These are phyloP conservation scores for Florisuga fusca DNA, from an alignment of 2,797 vertebrate species.

Conservation along the genomic window DNA sequence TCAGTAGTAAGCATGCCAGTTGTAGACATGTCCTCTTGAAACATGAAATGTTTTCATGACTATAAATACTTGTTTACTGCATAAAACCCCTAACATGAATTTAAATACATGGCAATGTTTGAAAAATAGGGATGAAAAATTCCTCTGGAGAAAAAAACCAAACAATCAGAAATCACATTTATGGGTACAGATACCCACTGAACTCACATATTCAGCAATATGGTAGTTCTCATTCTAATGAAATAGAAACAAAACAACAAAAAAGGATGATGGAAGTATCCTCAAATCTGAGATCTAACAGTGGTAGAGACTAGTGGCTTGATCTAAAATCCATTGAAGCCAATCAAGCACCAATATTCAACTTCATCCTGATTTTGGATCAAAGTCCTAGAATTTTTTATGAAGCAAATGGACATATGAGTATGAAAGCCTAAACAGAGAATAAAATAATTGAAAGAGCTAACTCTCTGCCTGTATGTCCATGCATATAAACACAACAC, in stretches of 20 bases:
- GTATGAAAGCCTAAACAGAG: conserved; percentile 50
- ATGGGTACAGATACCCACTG: neutral
- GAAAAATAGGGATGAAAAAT: conserved; percentile 10
- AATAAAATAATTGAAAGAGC: conserved; percentile 48
- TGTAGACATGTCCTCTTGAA: conserved; percentile 27
- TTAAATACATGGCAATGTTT: conserved; percentile 12
- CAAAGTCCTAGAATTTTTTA: conserved; percentile 20
- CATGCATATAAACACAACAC: conserved; percentile 33
- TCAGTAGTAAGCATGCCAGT: conserved; percentile 50
- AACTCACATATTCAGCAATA: conserved; percentile 66
- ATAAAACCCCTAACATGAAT: conserved; percentile 33
- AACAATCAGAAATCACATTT: conserved; percentile 11
- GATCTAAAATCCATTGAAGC: conserved; percentile 53
- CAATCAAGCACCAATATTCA: neutral
- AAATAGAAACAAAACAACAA: conserved; percentile 19
- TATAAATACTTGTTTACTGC: conserved; percentile 33
- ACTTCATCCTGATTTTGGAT: conserved; percentile 49
- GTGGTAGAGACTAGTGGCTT: conserved; percentile 35
- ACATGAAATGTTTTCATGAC: conserved; percentile 21
- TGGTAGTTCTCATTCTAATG: conserved; percentile 34
- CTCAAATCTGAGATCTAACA: neutral
- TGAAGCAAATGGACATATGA: conserved; percentile 28
- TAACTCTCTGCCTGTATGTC: conserved; percentile 30
- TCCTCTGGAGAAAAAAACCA: conserved; percentile 22
- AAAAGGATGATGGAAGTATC: conserved; percentile 6